A percentile compares a stretch with the other conserved stretches of the same genome.
Conservation (phyloP, 2,113 vertebrate genomes). For the Polypterus bichir region DNA sequence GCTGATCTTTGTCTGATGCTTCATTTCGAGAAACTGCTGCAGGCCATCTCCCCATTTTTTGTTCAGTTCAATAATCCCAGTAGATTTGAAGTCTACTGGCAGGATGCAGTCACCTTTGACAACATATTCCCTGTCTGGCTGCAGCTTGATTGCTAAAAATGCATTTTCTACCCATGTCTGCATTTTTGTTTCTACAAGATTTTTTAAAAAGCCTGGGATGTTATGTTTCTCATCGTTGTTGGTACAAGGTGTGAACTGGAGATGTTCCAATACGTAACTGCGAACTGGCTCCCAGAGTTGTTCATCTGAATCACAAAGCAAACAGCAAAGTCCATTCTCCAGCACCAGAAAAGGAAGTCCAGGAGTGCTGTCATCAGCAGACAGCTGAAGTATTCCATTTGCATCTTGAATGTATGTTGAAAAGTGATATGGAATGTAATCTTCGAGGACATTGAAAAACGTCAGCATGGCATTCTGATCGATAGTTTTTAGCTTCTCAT, state of each 20-base stretch:
- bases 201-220: conserved; percentile 28
- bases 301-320: conserved; percentile 13
- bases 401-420: conserved; percentile 11
- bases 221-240: not conserved
- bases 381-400: conserved; percentile 13
- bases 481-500: conserved; percentile 8
- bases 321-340: conserved; percentile 18
- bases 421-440: conserved; percentile 16
- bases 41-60: conserved; percentile 39
- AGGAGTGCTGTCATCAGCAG: not conserved
- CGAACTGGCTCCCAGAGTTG: not conserved
- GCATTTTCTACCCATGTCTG: conserved; percentile 41
- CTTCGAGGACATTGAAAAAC: conserved; percentile 22
- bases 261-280: not conserved
- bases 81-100: conserved; percentile 41
- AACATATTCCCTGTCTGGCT: conserved; percentile 29
- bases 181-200: conserved; percentile 24
- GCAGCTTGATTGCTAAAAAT: conserved; percentile 27
- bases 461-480: conserved; percentile 7
- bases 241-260: conserved; percentile 23
- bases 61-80: conserved; percentile 41
- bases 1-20: conserved; percentile 18
- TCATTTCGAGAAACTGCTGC: conserved; percentile 43
- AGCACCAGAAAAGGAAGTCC: conserved; percentile 13
- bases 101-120: conserved; percentile 25